Base-by-base conservation (phyloP, 2,797 vertebrate genomes). In the Scyliorhinus canicula region DNA sequence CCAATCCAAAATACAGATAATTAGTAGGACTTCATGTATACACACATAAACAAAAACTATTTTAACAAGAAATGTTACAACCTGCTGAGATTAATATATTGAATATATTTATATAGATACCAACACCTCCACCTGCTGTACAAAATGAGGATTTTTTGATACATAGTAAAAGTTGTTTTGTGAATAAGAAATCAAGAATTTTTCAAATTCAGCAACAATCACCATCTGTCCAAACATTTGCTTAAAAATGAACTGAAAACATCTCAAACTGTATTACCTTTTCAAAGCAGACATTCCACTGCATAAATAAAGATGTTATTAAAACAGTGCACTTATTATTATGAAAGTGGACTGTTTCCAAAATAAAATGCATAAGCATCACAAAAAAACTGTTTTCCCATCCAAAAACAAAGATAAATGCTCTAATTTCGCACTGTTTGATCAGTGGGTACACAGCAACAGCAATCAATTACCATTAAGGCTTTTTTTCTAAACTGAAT, bases 121-220 rank as follows among this genome's bases (percentile, higher is more conserved):
- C 93, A 94, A 94, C 50, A 94, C 67, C 93, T 94, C 93, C 93
- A 94, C 93, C 93, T 94, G 93, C 47, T 94, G 93, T 94, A 94
- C 93, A 94, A 94, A 94, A 74, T 74, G 28, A 74, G 67, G 67
- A 94, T 94, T 71, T 74, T 71, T 52, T 4, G 6, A 55, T 47
- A 65, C 60, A 44, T 71, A 52, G 24, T 71, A 52, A 47, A 65
- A 67, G 93, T 71, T 67, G 24, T 24, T 69, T 52, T 74, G 67
- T 14, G 4, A 67, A 44, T 93, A 69, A 69, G 1, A 47, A 47
- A 31, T n/a, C 21, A 31, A 19, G 44, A 93, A 50, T 71, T 3
- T 31, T 93, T 93, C 63, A 55, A 74, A 52, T 93, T 93, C 28
- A 93, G n/a, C 63, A 57, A 90, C 21, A 91, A 93, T 63, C 88